These are phyloP conservation scores for Caenorhabditis doughertyi DNA, from an alignment of 2,888 invertebrate species.

Conservation along the genomic window DNA sequence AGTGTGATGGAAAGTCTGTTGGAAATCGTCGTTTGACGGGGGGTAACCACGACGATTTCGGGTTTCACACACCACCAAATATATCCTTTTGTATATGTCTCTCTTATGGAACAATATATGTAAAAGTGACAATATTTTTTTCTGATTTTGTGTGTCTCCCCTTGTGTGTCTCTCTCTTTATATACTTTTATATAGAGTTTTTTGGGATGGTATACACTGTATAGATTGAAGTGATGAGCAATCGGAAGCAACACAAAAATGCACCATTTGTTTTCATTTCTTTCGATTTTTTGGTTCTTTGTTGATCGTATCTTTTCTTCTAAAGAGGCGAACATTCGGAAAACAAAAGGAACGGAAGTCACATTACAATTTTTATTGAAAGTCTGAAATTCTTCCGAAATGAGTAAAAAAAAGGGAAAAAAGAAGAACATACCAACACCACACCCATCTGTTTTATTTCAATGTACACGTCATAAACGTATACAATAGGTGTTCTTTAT, in stretches of 20 bases:
- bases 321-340: constrained; percentile 18
- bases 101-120: constrained; percentile 47
- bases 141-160: constrained; percentile 11
- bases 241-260: constrained; percentile 39
- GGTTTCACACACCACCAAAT: constrained; percentile 56
- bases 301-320: constrained; percentile 15
- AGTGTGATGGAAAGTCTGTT: constrained; percentile 19
- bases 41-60: constrained; percentile 50
- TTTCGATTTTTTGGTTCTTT: constrained; percentile 21
- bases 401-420: neutral
- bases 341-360: constrained; percentile 46
- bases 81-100: constrained; percentile 42
- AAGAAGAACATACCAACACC: constrained; percentile 20
- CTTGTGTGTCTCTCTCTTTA: neutral
- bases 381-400: constrained; percentile 34
- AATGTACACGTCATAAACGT: constrained; percentile 21
- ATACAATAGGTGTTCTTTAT: constrained; percentile 52
- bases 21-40: constrained; percentile 17
- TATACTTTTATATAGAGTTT: constrained; percentile 36
- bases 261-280: constrained; percentile 28
- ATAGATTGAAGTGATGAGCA: constrained; percentile 50
- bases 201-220: constrained; percentile 39
- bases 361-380: constrained; percentile 13
- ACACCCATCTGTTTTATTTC: constrained; percentile 46
- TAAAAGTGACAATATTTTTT: constrained; percentile 11